A percentile compares a stretch with the other conserved stretches of the same genome.
Conservation (phyloP, 2,888 invertebrate species). For the Mimachlamys varia region DNA sequence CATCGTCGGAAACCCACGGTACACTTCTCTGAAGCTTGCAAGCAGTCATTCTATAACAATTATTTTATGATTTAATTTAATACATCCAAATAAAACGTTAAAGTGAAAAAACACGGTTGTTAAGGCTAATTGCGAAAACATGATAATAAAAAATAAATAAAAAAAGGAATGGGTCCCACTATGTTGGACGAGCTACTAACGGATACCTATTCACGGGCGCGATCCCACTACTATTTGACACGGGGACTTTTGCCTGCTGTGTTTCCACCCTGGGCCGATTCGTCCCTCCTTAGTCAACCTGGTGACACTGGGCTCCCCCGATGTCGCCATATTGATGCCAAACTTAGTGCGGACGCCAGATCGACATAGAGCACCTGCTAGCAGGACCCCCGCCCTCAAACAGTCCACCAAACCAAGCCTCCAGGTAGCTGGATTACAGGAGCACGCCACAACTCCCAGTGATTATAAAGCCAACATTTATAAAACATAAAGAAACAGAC, state of each 20-base stretch:
- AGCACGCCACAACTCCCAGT: conserved; percentile 85
- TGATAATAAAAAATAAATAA: conserved; percentile 72
- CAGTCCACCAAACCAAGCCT: conserved; percentile 94
- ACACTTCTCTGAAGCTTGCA: too few relatives aligned
- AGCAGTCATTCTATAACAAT: too few relatives aligned
- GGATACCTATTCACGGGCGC: conserved; percentile 95
- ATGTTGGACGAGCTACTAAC: conserved; percentile 90
- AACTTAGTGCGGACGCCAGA: conserved; percentile 94
- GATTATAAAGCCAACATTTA: not conserved
- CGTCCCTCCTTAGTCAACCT: conserved; percentile 98
- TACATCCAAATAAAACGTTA: too few relatives aligned
- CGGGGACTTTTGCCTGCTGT: conserved; percentile 99
- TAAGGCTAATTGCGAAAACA: too few relatives aligned
- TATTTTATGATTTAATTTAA: too few relatives aligned
- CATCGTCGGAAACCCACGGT: too few relatives aligned
- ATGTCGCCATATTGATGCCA: conserved; percentile 96
- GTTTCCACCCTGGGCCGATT: conserved; percentile 84
- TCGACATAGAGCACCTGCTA: conserved; percentile 88
- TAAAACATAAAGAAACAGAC: not conserved
- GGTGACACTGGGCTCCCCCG: conserved; percentile 91
- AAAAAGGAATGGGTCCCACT: conserved; percentile 88
- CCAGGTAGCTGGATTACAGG: conserved; percentile 99
- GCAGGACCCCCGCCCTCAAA: conserved; percentile 93
- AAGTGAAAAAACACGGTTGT: too few relatives aligned
- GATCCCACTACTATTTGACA: conserved; percentile 99